Evolutionary conservation across 2,888 invertebrate genomes (phyloP).

Genomic region (Leuctra nigra): DNA sequence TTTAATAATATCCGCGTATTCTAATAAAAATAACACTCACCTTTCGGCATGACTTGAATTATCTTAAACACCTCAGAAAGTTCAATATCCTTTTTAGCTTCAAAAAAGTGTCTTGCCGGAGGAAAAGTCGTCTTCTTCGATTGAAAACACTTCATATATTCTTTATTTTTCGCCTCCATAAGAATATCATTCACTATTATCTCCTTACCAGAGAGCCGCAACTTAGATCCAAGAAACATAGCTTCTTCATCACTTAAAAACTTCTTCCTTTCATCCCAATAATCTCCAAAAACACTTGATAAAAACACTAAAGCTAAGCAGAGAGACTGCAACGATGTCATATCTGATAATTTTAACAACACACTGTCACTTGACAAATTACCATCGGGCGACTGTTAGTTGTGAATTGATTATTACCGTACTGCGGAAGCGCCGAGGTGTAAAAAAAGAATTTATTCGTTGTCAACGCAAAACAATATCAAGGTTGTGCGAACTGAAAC

Average conservation of each 20-base stretch:
- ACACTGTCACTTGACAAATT: background rate
- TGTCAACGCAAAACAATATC: too few species aligned
- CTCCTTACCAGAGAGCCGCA: too few species aligned
- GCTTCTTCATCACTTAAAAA: background rate
- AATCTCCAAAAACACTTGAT: too few species aligned
- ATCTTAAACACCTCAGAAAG: constrained; percentile 58
- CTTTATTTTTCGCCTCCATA: constrained; percentile 30
- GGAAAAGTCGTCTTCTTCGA: constrained; percentile 43
- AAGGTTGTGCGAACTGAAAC: too few species aligned
- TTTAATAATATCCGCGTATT: too few species aligned
- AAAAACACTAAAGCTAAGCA: too few species aligned
- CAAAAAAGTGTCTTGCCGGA: constrained; percentile 60
- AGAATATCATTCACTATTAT: constrained; percentile 30
- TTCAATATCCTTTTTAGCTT: constrained; percentile 50
- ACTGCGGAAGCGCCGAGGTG: too few species aligned
- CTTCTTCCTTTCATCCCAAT: constrained; percentile 11
- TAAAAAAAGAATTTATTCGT: too few species aligned
- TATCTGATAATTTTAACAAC: background rate
- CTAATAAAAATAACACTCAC: constrained; percentile 36
- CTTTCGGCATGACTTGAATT: constrained; percentile 63
- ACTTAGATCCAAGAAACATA: constrained; percentile 11
- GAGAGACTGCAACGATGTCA: too few species aligned
- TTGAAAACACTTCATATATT: constrained; percentile 29
- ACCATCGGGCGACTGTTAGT: background rate
- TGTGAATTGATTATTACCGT: background rate